Evolutionary conservation across 1,140 invertebrate genomes (phyloP), one percentile per base, ranked within the genome.

Genomic region (Drosophila pandora): DNA sequence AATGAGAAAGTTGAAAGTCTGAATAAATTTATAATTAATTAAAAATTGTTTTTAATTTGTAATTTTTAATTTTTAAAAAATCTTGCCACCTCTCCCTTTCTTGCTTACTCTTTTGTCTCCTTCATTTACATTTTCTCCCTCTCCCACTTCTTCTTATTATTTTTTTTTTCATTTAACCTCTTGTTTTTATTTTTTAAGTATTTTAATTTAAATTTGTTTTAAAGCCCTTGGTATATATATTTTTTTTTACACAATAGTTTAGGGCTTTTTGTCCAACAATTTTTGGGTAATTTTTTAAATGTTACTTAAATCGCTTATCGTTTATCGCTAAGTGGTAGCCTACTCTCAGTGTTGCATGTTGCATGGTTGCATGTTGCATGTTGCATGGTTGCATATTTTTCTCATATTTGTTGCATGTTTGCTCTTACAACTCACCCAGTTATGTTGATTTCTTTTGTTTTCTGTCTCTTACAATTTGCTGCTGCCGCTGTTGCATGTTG

Each of bases 171-270:
- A 10, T 47, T 47, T 22, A 3, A 21, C 21, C 21, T 60, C 22
- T 28, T 28, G 25, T 6, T 28, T 28, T 4, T 28, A 41, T 49
- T 34, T 49, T 39, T 34, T 32, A 12, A 21, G 6, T 21, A 10
- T 47, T 22, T 10, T 43, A 43, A 17, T 47, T 22, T 43, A 17
- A 43, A 47, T 47, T 47, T 68, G 30, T 28, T 49, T 43, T 72
- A 59, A 64, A 55, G 52, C 50, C 41, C 17, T 56, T 47, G 6
- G 39, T 17, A 13, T 34, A 28, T 34, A 10, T 22, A n/a, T 10
- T 6, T 22, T 22, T 52, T 32, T 32, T 10, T 34, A 58, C 28
- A 48, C 34, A 17, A 23, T 23, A 47, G 17, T 10, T 43, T 17
- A 9, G 2, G 41, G 30, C 28, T 34, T 17, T n/a, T 34, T 37